Percentiles rank a stretch among this genome's conserved stretches.
Evolutionary conservation across 2,113 vertebrate species (phyloP).

Genomic region (Sardina pilchardus): DNA sequence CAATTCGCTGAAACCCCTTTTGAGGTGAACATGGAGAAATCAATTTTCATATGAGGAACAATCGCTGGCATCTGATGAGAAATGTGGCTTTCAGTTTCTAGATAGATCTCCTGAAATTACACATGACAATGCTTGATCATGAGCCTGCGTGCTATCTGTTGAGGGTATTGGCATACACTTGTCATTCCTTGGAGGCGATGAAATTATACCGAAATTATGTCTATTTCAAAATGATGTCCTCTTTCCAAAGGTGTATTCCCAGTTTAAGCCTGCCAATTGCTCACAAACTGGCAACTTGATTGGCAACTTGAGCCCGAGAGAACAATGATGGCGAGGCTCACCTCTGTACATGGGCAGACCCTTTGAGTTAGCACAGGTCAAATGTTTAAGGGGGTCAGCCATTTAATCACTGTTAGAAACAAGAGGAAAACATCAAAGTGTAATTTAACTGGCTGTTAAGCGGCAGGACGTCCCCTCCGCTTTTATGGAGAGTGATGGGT

Average conservation of each 20-base stretch:
- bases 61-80: not conserved
- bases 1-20: not conserved
- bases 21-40: not conserved
- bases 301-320: constrained; percentile 4
- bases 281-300: not conserved
- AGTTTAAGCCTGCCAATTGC: not conserved
- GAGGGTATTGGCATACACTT: not conserved
- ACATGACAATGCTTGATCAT: constrained; percentile 29
- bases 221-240: not conserved
- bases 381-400: constrained; percentile 72
- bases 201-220: not conserved
- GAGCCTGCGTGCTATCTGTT: constrained; percentile 10
- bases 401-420: constrained; percentile 72
- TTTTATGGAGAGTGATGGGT: constrained; percentile 69
- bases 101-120: not conserved
- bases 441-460: constrained; percentile 76
- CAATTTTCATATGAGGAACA: not conserved
- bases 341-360: constrained; percentile 63
- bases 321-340: constrained; percentile 7
- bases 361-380: constrained; percentile 70
- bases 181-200: not conserved
- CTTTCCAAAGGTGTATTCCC: not conserved
- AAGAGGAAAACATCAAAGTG: constrained; percentile 78
- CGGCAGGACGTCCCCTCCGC: constrained; percentile 68
- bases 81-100: not conserved